Conservation (phyloP, 2,888 invertebrate species). For the Polia nebulosa region DNA sequence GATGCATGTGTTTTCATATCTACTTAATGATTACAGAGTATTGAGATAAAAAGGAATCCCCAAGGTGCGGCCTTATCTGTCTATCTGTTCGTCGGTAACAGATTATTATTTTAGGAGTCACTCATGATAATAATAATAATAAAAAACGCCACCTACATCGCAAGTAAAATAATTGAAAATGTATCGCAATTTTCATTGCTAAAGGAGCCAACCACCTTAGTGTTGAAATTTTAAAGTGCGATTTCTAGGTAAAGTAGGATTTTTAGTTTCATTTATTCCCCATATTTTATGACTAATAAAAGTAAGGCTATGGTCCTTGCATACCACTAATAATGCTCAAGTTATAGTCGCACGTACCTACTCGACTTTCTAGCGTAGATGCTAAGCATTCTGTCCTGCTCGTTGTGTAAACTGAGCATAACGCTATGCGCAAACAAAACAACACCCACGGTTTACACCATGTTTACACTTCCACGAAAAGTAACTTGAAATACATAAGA, state of each 20-base stretch:
- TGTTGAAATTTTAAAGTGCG: neutral
- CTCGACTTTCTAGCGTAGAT: conserved; percentile 7
- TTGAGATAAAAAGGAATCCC: too few species aligned
- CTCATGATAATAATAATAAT: too few species aligned
- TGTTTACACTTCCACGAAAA: conserved; percentile 19
- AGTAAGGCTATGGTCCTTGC: neutral
- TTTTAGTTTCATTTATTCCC: neutral
- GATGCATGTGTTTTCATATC: too few species aligned
- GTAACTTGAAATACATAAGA: conserved; percentile 26
- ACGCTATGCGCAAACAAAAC: conserved; percentile 36
- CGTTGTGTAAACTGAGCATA: conserved; percentile 29
- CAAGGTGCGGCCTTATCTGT: too few species aligned
- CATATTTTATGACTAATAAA: neutral
- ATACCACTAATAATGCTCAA: neutral
- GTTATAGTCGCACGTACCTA: neutral
- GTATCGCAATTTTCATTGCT: too few species aligned
- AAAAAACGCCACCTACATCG: too few species aligned
- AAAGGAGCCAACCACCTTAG: neutral
- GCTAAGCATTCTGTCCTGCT: conserved; percentile 1
- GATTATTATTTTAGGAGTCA: too few species aligned
- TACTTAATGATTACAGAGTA: too few species aligned
- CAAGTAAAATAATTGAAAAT: too few species aligned
- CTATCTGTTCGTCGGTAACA: too few species aligned
- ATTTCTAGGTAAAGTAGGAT: neutral
- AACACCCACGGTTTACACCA: conserved; percentile 16